phyloP scores from a whole-genome alignment of 2,113 vertebrate genomes.

The Sapayoa aenigma region DNA sequence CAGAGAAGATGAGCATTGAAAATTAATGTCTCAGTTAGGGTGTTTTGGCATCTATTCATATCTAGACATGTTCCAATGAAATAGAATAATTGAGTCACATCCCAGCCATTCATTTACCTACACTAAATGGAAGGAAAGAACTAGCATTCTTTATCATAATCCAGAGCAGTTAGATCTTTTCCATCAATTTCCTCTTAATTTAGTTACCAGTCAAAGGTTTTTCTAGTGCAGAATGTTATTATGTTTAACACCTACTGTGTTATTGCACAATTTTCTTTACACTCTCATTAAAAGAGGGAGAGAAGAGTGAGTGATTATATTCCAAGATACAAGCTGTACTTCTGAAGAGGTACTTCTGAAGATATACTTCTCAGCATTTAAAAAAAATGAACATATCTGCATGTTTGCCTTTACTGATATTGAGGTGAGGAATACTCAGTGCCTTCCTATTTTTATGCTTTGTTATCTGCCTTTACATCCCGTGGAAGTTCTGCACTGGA shows the following conservation, averaged over 20 bases:
- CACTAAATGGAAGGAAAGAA: slow-evolving; percentile 7
- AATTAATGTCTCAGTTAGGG: neutral
- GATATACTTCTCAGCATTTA: neutral
- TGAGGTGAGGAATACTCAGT: neutral
- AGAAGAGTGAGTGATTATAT: slow-evolving; percentile 5
- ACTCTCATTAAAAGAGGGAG: slow-evolving; percentile 19
- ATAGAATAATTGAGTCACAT: slow-evolving; percentile 29
- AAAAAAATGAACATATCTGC: neutral
- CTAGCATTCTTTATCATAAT: neutral
- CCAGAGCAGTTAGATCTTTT: neutral
- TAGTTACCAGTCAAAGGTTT: slow-evolving; percentile 20
- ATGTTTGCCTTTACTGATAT: neutral
- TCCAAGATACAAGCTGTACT: neutral
- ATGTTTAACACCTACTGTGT: slow-evolving; percentile 47
- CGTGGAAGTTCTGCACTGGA: neutral
- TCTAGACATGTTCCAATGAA: slow-evolving; percentile 18
- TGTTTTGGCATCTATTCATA: neutral
- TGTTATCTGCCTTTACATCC: neutral
- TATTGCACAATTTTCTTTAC: slow-evolving; percentile 41
- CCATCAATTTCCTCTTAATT: slow-evolving; percentile 27
- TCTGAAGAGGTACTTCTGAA: slow-evolving; percentile 24
- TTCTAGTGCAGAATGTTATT: neutral
- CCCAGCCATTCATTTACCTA: slow-evolving; percentile 9
- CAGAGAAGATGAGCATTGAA: slow-evolving; percentile 7
- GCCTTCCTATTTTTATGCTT: neutral